phyloP scores from a whole-genome alignment of 2,888 invertebrate species.

The Rhodophaea formosa region DNA sequence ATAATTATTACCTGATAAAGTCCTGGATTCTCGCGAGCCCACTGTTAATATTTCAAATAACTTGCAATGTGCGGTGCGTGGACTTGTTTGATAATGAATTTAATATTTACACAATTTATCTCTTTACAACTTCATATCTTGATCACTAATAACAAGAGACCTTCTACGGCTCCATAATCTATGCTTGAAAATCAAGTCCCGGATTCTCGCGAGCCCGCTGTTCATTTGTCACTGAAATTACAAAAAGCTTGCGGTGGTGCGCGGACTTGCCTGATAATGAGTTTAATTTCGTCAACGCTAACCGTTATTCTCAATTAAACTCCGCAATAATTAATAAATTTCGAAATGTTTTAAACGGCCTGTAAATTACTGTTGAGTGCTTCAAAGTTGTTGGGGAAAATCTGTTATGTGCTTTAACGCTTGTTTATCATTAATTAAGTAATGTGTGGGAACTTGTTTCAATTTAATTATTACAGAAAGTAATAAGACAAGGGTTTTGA shows the following conservation, averaged over 20 bases:
- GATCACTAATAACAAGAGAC: too few relatives aligned
- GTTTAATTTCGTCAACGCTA: slow-evolving; percentile 58
- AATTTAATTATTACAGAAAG: too few relatives aligned
- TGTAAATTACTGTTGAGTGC: slow-evolving; percentile 22
- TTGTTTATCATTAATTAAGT: too few relatives aligned
- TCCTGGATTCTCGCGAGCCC: slow-evolving; percentile 37
- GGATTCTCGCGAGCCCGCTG: slow-evolving; percentile 43
- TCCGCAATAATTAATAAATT: slow-evolving; percentile 27
- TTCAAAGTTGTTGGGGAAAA: slow-evolving; percentile 7
- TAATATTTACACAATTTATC: slow-evolving; percentile 39
- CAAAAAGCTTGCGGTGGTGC: slow-evolving; percentile 63
- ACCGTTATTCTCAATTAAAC: slow-evolving; percentile 44
- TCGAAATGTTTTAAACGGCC: slow-evolving; percentile 31
- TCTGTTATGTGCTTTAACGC: not conserved
- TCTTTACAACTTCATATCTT: too few relatives aligned
- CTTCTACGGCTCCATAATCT: slow-evolving; percentile 33
- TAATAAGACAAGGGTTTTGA: too few relatives aligned
- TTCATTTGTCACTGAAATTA: slow-evolving; percentile 73
- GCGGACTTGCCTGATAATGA: slow-evolving; percentile 45
- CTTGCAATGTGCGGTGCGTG: slow-evolving; percentile 45
- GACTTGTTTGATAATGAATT: slow-evolving; percentile 53
- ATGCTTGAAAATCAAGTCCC: slow-evolving; percentile 52
- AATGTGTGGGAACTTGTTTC: too few relatives aligned
- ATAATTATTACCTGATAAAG: too few relatives aligned
- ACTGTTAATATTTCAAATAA: slow-evolving; percentile 75